These are phyloP conservation scores for Chrysogorgia sp. DNA, from an alignment of 92 coral and sea anemone species.

Conservation along the genomic window DNA sequence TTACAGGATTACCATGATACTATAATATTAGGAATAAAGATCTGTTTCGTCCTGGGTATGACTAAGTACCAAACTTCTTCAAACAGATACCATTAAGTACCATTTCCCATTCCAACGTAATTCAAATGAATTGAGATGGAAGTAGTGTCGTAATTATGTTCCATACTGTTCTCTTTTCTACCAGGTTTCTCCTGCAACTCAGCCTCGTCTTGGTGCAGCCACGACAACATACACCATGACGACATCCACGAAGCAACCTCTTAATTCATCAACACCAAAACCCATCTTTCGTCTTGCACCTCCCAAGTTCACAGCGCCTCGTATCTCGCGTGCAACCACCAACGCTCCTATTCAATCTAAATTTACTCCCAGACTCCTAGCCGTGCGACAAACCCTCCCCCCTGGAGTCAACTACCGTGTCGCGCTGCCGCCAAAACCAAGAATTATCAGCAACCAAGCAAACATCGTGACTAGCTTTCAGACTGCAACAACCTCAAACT, in stretches of 20 bases:
- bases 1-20: too few species aligned
- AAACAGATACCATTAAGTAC: too few species aligned
- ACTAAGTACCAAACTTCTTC: too few species aligned
- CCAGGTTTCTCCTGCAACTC: constrained; percentile 36
- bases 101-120: neutral
- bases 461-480: neutral
- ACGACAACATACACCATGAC: neutral
- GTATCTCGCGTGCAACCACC: neutral
- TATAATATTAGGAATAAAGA: too few species aligned
- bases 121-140: neutral
- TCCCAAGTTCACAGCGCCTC: constrained; percentile 11
- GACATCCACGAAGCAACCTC: constrained; percentile 11
- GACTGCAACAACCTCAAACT: constrained; percentile 11
- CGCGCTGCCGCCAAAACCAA: neutral
- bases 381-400: constrained; percentile 1
- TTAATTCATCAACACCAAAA: neutral
- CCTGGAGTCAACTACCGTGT: neutral
- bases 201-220: constrained; percentile 38
- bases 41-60: too few species aligned
- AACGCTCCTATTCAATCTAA: neutral
- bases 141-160: neutral
- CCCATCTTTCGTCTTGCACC: constrained; percentile 28
- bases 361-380: constrained; percentile 4
- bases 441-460: neutral
- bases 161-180: neutral